A percentile compares a stretch with the other conserved stretches of the same genome.
These are phyloP conservation scores for Anolis carolinensis DNA, from an alignment of 2,113 vertebrate species.

Conservation along the genomic window DNA sequence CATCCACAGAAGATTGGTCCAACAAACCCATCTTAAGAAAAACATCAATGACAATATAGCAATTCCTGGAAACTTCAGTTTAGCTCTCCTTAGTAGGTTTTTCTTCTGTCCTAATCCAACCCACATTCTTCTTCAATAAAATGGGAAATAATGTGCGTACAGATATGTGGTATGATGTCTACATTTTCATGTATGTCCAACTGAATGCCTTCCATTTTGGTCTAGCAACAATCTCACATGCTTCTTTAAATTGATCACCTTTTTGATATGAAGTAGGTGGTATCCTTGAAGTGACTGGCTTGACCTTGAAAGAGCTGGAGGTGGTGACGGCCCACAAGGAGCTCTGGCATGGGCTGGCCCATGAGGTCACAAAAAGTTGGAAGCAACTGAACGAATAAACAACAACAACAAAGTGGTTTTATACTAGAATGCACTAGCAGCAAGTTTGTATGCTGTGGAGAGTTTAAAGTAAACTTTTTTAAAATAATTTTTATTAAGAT, in stretches of 20 bases:
- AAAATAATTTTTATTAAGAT: too few species aligned
- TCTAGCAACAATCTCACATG: neutral
- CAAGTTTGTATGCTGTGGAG: too few species aligned
- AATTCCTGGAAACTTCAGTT: neutral
- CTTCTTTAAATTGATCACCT: neutral
- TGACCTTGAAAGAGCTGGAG: too few species aligned
- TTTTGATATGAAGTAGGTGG: neutral
- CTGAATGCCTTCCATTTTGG: neutral
- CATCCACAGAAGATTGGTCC: too few species aligned
- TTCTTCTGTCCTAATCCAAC: neutral
- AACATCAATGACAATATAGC: neutral
- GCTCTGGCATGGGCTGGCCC: too few species aligned
- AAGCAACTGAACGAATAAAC: too few species aligned
- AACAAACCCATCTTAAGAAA: neutral
- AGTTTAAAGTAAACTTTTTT: too few species aligned
- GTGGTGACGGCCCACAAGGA: too few species aligned
- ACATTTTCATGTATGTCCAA: neutral
- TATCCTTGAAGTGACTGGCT: too few species aligned
- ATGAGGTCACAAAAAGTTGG: too few species aligned
- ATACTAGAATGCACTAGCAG: too few species aligned
- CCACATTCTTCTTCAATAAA: neutral
- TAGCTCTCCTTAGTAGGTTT: neutral
- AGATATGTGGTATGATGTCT: neutral
- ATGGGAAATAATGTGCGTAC: neutral
- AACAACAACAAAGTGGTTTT: too few species aligned